A percentile compares a stretch with the other conserved stretches of the same genome.
phyloP scores from a whole-genome alignment of 2,113 vertebrate genomes.

The Pitta sordida region DNA sequence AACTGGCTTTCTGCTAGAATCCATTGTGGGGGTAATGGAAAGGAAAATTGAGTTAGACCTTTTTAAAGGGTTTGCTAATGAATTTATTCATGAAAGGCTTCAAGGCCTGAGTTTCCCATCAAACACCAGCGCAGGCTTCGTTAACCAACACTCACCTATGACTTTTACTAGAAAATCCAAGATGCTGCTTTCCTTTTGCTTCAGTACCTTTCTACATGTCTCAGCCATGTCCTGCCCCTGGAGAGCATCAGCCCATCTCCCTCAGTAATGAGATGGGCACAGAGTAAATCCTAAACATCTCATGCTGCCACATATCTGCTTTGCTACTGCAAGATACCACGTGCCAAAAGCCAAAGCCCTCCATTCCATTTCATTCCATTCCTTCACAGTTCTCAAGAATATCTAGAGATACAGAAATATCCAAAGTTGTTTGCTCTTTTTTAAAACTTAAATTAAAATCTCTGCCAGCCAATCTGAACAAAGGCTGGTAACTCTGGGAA shows the following conservation, averaged over 20 bases:
- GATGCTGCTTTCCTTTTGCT: neutral
- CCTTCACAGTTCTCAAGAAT: neutral
- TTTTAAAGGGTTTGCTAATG: constrained; percentile 47
- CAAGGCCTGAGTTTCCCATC: constrained; percentile 21
- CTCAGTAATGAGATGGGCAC: neutral
- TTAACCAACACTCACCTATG: constrained; percentile 21
- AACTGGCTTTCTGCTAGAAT: constrained; percentile 32
- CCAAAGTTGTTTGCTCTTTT: neutral
- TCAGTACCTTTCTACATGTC: neutral
- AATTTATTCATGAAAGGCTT: constrained; percentile 51
- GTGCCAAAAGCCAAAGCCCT: neutral
- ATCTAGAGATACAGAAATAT: neutral
- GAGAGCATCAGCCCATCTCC: neutral
- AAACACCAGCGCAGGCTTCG: neutral
- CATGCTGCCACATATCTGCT: neutral
- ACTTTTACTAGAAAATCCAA: neutral
- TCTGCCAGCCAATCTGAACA: neutral
- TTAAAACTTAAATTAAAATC: neutral
- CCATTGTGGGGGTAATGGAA: constrained; percentile 24
- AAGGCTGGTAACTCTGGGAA: neutral
- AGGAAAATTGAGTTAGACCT: constrained; percentile 54
- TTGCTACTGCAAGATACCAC: neutral
- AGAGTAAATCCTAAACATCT: neutral
- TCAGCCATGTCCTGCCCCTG: neutral
- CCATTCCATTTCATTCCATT: neutral